Evolutionary conservation across 1,140 invertebrate genomes (phyloP), one percentile per base, ranked within the genome.

Genomic region (Polypedilum pembai): DNA sequence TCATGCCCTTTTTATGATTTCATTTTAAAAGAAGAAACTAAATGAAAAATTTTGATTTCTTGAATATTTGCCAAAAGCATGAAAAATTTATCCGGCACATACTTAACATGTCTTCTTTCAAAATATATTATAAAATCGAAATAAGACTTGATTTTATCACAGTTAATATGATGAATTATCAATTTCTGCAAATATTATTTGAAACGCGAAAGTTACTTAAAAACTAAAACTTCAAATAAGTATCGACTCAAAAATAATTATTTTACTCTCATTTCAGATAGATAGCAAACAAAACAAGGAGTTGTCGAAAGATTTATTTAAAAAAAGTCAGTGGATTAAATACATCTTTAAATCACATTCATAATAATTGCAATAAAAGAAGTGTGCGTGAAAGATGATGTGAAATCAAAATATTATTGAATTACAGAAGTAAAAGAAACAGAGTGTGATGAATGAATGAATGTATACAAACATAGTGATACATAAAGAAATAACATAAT

Each of bases 391-490:
- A 56, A n/a, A 56, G 10, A 12, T n/a, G 45, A 56, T n/a, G 45
- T 56, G 12, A 56, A 56, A 56, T 56, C 45, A 56, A n/a, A 56
- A 45, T 45, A 45, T 4, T 15, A 33, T 33, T 33, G 24, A 33
- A 33, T 33, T 33, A 33, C 24, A 33, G 24, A 33, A 33, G n/a
- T n/a, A n/a, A 33, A 33, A 33, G 24, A 33, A 5, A 33, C 24
- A 33, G 24, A 33, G 24, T 33, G 24, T 5, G 24, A 33, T 33
- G 24, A 33, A 33, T n/a, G n/a, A n/a, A 45, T 56, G 45, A 56
- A 56, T 56, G 45, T 56, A n/a, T 56, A 56, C 24, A 33, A 56
- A 12, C n/a, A n/a, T 56, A 56, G 45, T 56, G 45, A 56, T 56
- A 56, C 45, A 56, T 56, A 56, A n/a, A 56, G n/a, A 56, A 56